Percentiles rank a stretch among this genome's conserved stretches.
These are phyloP conservation scores for Deilephila porcellus DNA, from an alignment of 2,888 invertebrate genomes.

Conservation along the genomic window DNA sequence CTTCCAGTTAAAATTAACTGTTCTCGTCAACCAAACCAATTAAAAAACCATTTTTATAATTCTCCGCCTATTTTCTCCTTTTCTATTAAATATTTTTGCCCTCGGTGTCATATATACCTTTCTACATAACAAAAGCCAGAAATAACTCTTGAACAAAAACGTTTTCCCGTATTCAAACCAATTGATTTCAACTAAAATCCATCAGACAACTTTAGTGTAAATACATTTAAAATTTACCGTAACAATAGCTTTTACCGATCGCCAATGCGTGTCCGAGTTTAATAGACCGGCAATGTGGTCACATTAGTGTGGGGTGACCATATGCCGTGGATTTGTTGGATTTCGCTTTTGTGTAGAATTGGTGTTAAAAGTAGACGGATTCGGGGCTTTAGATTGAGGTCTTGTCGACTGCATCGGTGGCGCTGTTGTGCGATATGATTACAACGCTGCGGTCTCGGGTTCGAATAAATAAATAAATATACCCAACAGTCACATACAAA, in stretches of 20 bases:
- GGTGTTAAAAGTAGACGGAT: background rate
- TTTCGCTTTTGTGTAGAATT: background rate
- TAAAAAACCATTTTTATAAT: too few species aligned
- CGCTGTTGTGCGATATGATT: too few species aligned
- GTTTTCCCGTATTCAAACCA: background rate
- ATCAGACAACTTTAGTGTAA: background rate
- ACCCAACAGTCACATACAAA: too few species aligned
- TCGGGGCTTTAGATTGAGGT: too few species aligned
- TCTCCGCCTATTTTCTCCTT: too few species aligned
- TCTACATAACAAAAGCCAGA: background rate
- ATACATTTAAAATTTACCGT: background rate
- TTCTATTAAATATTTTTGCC: too few species aligned
- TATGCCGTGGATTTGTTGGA: slow-evolving; percentile 34
- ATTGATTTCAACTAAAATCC: background rate
- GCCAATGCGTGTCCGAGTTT: slow-evolving; percentile 49
- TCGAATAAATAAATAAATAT: too few species aligned
- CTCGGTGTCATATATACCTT: too few species aligned
- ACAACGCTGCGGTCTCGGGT: too few species aligned
- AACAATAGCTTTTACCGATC: background rate
- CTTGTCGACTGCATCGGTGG: too few species aligned
- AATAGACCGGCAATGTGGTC: slow-evolving; percentile 73
- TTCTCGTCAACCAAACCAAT: too few species aligned
- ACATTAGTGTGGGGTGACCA: slow-evolving; percentile 65
- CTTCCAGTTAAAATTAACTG: too few species aligned
- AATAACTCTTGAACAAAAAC: background rate